Base-by-base conservation (phyloP, 2,797 vertebrate genomes). In the Macroramphosus scolopax region DNA sequence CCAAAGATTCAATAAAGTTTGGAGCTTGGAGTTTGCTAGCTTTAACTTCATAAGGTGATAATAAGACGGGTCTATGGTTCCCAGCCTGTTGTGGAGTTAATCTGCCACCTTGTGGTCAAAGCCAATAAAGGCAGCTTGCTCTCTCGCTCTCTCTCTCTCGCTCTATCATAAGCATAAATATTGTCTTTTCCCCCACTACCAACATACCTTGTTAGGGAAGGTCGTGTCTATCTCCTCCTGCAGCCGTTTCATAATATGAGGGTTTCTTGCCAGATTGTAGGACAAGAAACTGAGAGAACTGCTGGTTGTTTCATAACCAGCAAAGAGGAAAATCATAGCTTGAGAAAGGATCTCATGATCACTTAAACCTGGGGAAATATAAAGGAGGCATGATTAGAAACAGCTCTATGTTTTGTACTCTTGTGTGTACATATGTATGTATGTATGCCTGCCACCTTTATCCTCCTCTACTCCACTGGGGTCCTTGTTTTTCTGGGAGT, bases 261-360 rank as follows among this genome's bases (percentile, higher is more conserved):
- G 89, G 65, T 93, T 88, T 0, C 6, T 76, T 9, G 92, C 91
- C 61, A 93, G 63, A 57, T 85, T 89, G 52, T 92, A 89, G 0
- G 89, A 63, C 18, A 91, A 5, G 78, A 83, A 92, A 42, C 36
- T 44, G 28, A 93, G 81, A 26, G 89, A 57, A 34, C 55, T 86
- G 74, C 92, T 91, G 46, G 37, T 91, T 11, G 91, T 91, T 63
- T 93, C 92, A 8, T 91, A 94, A 11, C 91, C 92, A 32, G 85
- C 92, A 36, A 92, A 83, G 40, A 93, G 63, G 54, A 92, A 93
- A 34, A 84, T 68, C 68, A 91, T 75, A 5, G 90, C 80, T 46
- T 95, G 92, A n/a, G 91, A 89, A 39, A 92, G 82, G 65, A 95
- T 86, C 78, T 95, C 93, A 5, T 88, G 81, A 62, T 94, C 91